Evolutionary conservation across 2,797 vertebrate genomes (phyloP).

Genomic region (Acanthornis magna): DNA sequence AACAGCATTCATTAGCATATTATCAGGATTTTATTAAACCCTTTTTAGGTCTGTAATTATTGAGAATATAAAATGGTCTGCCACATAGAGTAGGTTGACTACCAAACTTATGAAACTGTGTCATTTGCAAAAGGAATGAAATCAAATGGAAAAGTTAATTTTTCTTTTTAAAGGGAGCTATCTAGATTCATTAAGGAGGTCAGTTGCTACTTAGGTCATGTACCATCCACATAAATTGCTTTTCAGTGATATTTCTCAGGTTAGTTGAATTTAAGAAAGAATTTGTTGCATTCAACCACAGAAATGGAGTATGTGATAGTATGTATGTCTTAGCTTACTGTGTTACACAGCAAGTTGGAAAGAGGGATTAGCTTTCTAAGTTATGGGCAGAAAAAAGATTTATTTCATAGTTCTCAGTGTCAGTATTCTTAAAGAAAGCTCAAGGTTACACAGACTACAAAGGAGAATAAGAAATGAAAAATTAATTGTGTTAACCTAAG

Average conservation of each 20-base stretch:
- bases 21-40: background rate
- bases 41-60: background rate
- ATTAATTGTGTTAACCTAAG: background rate
- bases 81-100: background rate
- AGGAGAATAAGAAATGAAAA: background rate
- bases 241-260: background rate
- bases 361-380: background rate
- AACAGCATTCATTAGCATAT: background rate
- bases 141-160: background rate
- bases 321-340: background rate
- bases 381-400: background rate
- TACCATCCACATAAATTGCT: background rate
- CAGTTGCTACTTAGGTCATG: background rate
- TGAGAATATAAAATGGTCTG: background rate
- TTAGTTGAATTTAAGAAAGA: background rate
- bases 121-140: background rate
- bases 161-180: background rate
- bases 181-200: background rate
- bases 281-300: background rate
- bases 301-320: background rate
- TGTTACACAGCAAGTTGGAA: background rate
- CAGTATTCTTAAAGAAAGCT: background rate
- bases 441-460: background rate
- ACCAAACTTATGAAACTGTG: background rate
- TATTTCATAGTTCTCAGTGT: background rate